A percentile compares a stretch with the other conserved stretches of the same genome.
These are phyloP conservation scores for Hipparchia semele DNA, from an alignment of 2,888 invertebrate genomes.

Conservation along the genomic window DNA sequence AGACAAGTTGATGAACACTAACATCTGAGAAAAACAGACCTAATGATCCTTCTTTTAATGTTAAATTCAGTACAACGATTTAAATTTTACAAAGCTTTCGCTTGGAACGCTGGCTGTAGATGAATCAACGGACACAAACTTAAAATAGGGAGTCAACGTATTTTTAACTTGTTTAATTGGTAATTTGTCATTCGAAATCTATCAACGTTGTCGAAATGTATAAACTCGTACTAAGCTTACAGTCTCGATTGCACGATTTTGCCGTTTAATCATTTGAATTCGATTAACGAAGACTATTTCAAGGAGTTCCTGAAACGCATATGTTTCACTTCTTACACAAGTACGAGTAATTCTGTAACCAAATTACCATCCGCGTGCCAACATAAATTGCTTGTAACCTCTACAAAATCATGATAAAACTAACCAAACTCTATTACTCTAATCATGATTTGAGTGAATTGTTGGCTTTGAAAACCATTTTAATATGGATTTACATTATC, in stretches of 20 bases:
- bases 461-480: conserved; percentile 37
- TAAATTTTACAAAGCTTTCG: too few relatives aligned
- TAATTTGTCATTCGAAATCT: too few relatives aligned
- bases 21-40: too few relatives aligned
- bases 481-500: conserved; percentile 33
- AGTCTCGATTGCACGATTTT: background rate
- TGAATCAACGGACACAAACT: too few relatives aligned
- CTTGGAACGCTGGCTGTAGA: too few relatives aligned
- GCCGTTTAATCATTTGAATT: background rate
- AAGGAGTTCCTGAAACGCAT: conserved; percentile 14
- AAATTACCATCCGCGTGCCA: conserved; percentile 32
- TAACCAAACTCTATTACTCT: conserved; percentile 28
- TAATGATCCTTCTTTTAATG: too few relatives aligned
- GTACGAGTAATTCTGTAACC: conserved; percentile 13
- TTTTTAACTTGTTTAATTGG: too few relatives aligned
- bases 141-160: too few relatives aligned
- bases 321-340: conserved; percentile 19
- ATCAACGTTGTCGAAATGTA: too few relatives aligned
- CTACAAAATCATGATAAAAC: conserved; percentile 30
- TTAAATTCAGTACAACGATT: too few relatives aligned
- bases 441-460: conserved; percentile 37
- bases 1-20: too few relatives aligned
- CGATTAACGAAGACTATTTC: background rate
- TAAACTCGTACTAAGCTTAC: background rate
- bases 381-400: conserved; percentile 26